A percentile compares a stretch with the other conserved stretches of the same genome.
Conservation (phyloP, 2,797 vertebrate species). For the Yasuhikotakia modesta region DNA sequence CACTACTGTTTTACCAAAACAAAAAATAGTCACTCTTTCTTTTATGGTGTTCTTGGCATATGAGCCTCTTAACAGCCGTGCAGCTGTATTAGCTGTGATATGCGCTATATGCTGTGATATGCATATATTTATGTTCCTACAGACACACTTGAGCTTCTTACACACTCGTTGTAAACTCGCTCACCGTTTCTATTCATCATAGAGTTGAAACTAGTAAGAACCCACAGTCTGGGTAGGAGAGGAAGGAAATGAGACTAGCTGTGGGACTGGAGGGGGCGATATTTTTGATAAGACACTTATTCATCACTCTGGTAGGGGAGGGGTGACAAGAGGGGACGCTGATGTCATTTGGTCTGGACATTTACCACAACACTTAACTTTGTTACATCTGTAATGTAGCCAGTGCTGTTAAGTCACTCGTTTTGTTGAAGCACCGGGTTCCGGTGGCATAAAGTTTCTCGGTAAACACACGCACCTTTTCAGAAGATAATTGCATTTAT, state of each 20-base stretch:
- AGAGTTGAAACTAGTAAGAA: conserved; percentile 31
- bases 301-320: conserved; percentile 51
- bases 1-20: conserved; percentile 50
- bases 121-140: no score
- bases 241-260: conserved; percentile 56
- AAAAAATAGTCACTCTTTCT: conserved; percentile 45
- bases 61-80: conserved; percentile 50
- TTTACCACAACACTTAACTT: conserved; percentile 24
- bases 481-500: conserved; percentile 38
- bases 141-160: conserved; percentile 32
- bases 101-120: conserved; percentile 49
- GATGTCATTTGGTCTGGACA: conserved; percentile 57
- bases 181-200: conserved; percentile 45
- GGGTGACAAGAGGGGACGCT: conserved; percentile 31
- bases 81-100: conserved; percentile 43
- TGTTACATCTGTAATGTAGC: conserved; percentile 27
- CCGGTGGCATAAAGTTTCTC: conserved; percentile 15
- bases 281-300: conserved; percentile 61
- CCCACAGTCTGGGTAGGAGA: conserved; percentile 47
- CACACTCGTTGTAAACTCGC: conserved; percentile 19
- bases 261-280: conserved; percentile 54
- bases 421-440: not conserved
- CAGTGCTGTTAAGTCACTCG: conserved; percentile 36
- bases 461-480: conserved; percentile 12
- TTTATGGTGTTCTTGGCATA: conserved; percentile 34